Evolutionary conservation across 1,140 invertebrate species (phyloP), one percentile per base, ranked within the genome.

Genomic region (Mizuhopecten yessoensis): DNA sequence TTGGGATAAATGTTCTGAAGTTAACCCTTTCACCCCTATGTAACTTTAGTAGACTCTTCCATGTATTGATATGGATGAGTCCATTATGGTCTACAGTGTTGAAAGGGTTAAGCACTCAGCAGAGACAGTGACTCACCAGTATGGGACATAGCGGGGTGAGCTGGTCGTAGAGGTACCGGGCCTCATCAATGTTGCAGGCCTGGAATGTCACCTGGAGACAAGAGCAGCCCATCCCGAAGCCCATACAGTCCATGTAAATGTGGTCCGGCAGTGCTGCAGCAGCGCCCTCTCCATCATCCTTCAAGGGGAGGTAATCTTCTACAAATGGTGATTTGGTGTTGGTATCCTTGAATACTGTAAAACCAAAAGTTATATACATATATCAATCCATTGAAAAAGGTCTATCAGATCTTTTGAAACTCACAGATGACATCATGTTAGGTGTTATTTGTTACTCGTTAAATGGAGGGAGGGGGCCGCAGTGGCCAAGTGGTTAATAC

Each of bases 141-240:
- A 99, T 99, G 9, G 99, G 99, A 96, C 99, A 99, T 0, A 99
- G 97, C 0, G 99, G 99, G 9, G 99, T 98, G 11, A 99, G 97
- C 96, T 99, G 99, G 97, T 99, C 99, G 96, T 99, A 99, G 0
- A 99, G 97, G 34, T 98, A 98, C 92, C 99, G 97, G 9, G 99
- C 99, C 97, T 99, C 99, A 86, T 97, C 97, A 75, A 99, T 99
- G 96, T 99, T 99, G 96, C 99, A 99, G 0, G 99, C 99, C 97
- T 99, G 98, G 95, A 97, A 97, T 33, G 97, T 97, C 88, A 97
- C 96, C 96, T 99, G 99, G 15, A 99, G 99, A 96, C 99, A 99
- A 95, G 98, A 99, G 96, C 98, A 99, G 42, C 99, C 99, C 99
- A 99, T 99, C 75, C 99, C 99, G 97, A 99, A 99, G 42, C 99